Evolutionary conservation across 1,140 invertebrate species (phyloP).

Genomic region (Zaprionus gabonicus): DNA sequence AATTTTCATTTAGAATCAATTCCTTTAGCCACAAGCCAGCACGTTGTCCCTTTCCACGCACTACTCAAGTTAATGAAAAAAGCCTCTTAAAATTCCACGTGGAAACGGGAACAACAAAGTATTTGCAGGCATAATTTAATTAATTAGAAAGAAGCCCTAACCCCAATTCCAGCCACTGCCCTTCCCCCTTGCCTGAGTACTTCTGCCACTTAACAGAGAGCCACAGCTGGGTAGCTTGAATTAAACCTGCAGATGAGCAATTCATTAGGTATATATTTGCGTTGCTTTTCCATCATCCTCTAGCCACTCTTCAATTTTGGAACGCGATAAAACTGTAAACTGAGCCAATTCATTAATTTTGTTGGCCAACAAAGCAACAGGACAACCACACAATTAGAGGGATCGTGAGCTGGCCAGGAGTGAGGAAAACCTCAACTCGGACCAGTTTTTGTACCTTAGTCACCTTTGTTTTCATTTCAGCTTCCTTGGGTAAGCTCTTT

Average conservation of each 20-base stretch:
- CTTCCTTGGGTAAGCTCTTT: slow-evolving; percentile 25
- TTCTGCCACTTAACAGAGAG: slow-evolving; percentile 48
- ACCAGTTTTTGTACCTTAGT: slow-evolving; percentile 14
- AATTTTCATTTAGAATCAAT: slow-evolving; percentile 26
- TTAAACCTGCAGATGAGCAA: slow-evolving; percentile 12
- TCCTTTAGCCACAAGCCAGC: slow-evolving; percentile 1
- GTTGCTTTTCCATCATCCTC: background rate
- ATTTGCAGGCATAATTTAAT: slow-evolving; percentile 59
- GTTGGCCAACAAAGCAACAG: slow-evolving; percentile 38
- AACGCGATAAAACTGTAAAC: slow-evolving; percentile 59
- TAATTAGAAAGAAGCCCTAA: slow-evolving; percentile 46
- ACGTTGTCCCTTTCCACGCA: background rate
- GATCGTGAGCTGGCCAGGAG: slow-evolving; percentile 13
- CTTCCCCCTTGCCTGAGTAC: slow-evolving; percentile 8
- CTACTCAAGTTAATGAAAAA: slow-evolving; percentile 41
- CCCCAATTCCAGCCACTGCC: background rate
- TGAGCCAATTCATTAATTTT: slow-evolving; percentile 48
- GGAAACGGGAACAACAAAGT: slow-evolving; percentile 26
- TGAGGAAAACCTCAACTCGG: slow-evolving; percentile 3
- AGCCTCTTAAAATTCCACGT: slow-evolving; percentile 44
- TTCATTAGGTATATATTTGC: slow-evolving; percentile 25
- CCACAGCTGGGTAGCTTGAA: slow-evolving; percentile 31
- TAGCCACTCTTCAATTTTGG: background rate
- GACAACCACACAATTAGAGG: slow-evolving; percentile 50
- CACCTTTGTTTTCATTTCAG: slow-evolving; percentile 38